phyloP scores from a whole-genome alignment of 2,113 vertebrate species.

The Lagenorhynchus albirostris region DNA sequence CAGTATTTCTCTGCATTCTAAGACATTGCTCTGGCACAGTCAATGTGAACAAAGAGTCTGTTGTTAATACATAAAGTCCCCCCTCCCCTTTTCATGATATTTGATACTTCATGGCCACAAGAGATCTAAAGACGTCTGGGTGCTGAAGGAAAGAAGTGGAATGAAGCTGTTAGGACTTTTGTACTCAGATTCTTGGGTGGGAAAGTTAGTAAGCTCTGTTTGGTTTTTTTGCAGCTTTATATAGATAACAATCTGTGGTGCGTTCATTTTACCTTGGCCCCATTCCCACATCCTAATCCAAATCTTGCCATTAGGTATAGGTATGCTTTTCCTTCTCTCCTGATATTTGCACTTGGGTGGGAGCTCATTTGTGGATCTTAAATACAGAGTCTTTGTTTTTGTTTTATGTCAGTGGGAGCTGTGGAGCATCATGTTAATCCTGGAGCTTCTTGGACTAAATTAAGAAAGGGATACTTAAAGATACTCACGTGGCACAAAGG shows the following conservation, averaged over 20 bases:
- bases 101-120: constrained; percentile 30
- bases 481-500: neutral
- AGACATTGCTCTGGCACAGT: neutral
- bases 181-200: neutral
- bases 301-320: neutral
- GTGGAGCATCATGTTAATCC: neutral
- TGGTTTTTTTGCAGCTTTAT: neutral
- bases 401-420: neutral
- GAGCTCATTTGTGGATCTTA: neutral
- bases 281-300: neutral
- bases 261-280: neutral
- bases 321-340: neutral
- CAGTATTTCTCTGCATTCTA: neutral
- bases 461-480: neutral
- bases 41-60: constrained; percentile 40
- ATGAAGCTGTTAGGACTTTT: neutral
- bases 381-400: neutral
- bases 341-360: neutral
- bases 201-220: neutral
- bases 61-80: neutral
- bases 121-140: constrained; percentile 45
- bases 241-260: neutral
- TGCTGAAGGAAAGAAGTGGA: constrained; percentile 9
- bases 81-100: constrained; percentile 8
- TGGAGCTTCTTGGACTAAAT: neutral